Evolutionary conservation across 2,797 vertebrate genomes (phyloP), one percentile per base, ranked within the genome.

Genomic region (Danio choprae): DNA sequence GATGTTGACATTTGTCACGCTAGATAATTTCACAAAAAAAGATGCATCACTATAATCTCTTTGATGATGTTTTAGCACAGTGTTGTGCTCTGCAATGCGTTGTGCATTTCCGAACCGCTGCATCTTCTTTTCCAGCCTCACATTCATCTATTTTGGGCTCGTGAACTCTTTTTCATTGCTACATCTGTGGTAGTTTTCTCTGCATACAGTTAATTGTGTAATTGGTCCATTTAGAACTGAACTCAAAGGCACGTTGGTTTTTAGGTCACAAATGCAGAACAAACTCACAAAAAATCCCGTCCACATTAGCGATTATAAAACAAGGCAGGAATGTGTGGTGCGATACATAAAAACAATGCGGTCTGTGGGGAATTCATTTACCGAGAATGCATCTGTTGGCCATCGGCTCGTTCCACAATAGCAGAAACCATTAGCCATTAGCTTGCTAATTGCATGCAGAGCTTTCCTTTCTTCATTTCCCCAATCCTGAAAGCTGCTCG

Each of bases 231-330:
- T 64, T 79, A 43, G 22, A 60, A 20, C 20, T 50, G 11, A 16
- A 70, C 74, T 74, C 46, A 12, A 55, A 73, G 46, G 44, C 7
- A 56, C 59, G 59, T 56, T 59, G 50, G 7, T 71, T 79, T 83
- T 40, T 59, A 79, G 72, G 53, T 59, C 69, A 43, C 62, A 74
- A 77, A 70, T 74, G 55, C 75, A 46, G 78, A 71, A 71, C 58
- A 71, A 44, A 67, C 65, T 72, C 10, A 8, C 18, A 69, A 53
- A 16, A 56, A 43, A 51, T 77, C 53, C 15, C 36, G n/a, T 86
- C 90, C 89, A 88, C 92, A 90, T 92, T 91, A 91, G 87, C 0
- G 83, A 90, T 91, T 88, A 89, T 93, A 91, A 93, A 94, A 92
- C 90, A 85, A 87, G 87, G 84, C 84, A 90, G 89, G 92, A 93